Percentiles rank a stretch among this genome's conserved stretches.
These are phyloP conservation scores for Psix sp. DNA, from an alignment of 1,140 invertebrate species.

Conservation along the genomic window DNA sequence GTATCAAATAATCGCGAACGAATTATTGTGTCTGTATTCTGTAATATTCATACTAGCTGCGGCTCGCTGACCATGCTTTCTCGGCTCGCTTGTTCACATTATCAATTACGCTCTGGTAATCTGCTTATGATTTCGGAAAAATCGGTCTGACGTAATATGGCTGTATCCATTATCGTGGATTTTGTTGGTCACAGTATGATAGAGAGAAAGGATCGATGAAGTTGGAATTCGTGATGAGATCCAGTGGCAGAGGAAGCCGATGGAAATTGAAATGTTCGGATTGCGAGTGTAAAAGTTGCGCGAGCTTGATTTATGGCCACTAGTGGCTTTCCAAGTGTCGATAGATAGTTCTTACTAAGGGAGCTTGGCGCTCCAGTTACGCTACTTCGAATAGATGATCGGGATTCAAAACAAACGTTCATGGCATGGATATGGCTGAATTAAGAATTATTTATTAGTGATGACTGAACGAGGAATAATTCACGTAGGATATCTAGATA, in stretches of 20 bases:
- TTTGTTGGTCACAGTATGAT: too few relatives aligned
- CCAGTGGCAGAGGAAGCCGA: neutral
- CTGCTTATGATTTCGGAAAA: constrained; percentile 9
- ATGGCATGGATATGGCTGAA: too few relatives aligned
- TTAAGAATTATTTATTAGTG: too few relatives aligned
- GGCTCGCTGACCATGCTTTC: constrained; percentile 13
- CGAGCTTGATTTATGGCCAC: constrained; percentile 21
- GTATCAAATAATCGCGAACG: constrained; percentile 31
- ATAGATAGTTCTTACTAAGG: constrained; percentile 26
- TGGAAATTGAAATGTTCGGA: constrained; percentile 39
- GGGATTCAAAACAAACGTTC: neutral
- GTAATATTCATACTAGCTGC: constrained; percentile 26
- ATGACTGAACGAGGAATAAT: too few relatives aligned
- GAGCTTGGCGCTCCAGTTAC: neutral
- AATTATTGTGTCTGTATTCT: constrained; percentile 31
- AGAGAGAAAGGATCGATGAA: too few relatives aligned
- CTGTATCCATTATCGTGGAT: too few relatives aligned
- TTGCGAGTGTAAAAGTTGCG: constrained; percentile 31
- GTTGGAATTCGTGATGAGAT: constrained; percentile 5
- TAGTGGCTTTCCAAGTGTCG: constrained; percentile 11
- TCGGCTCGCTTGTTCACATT: constrained; percentile 2
- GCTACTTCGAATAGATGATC: constrained; percentile 1
- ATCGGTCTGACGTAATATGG: neutral
- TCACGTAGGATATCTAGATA: too few relatives aligned
- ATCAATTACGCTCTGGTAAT: constrained; percentile 9